These are phyloP conservation scores for Dasyprocta punctata DNA, from an alignment of 2,113 vertebrate species.

Conservation along the genomic window DNA sequence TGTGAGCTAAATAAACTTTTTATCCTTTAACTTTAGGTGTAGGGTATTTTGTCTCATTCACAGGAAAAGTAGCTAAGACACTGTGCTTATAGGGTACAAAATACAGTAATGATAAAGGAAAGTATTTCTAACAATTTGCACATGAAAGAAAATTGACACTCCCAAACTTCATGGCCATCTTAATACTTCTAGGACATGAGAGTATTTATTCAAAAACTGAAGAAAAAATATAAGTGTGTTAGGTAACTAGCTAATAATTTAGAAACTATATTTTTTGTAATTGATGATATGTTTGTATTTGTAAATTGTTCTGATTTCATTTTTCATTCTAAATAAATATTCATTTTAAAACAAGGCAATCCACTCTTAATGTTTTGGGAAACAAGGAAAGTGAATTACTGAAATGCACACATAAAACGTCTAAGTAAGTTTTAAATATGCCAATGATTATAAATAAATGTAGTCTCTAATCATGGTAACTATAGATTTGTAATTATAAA, in stretches of 20 bases:
- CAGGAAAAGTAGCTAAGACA: not conserved
- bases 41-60: not conserved
- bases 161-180: not conserved
- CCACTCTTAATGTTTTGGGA: not conserved
- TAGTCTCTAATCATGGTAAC: not conserved
- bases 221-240: not conserved
- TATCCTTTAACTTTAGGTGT: not conserved
- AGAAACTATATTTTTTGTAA: not conserved
- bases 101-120: not conserved
- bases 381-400: not conserved
- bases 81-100: no score
- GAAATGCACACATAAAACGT: not conserved
- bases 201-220: not conserved
- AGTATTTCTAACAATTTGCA: not conserved
- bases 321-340: not conserved
- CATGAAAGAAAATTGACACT: not conserved
- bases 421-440: slow-evolving; percentile 10
- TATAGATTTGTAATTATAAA: not conserved
- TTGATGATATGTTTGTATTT: not conserved
- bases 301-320: not conserved
- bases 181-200: not conserved
- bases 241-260: not conserved
- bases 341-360: not conserved
- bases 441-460: not conserved
- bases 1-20: not conserved